Conservation (phyloP, 2,797 vertebrate genomes). For the Pangasius larnaudii region DNA sequence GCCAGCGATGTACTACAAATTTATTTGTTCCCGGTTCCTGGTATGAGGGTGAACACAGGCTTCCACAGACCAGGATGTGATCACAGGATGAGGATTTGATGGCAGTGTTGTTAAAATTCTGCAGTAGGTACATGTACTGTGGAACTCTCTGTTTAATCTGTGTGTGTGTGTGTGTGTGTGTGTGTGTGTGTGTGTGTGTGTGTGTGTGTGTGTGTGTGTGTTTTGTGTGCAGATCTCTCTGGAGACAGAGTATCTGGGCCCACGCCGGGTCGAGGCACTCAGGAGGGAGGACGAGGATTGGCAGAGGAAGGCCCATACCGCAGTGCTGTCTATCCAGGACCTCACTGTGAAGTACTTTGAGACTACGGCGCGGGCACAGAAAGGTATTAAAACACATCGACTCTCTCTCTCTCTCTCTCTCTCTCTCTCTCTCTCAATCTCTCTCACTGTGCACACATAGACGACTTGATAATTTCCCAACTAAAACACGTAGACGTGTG, state of each 20-base stretch:
- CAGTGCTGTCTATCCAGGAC: constrained; percentile 94
- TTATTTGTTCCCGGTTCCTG: too few relatives aligned
- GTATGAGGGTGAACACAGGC: neutral
- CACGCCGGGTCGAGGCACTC: constrained; percentile 90
- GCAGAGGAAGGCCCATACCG: constrained; percentile 92
- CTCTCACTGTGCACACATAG: neutral
- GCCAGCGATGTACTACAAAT: neutral
- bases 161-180: constrained; percentile 15
- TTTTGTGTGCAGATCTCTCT: constrained; percentile 84
- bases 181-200: constrained; percentile 20
- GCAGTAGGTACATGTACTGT: neutral
- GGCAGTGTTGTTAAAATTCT: neutral
- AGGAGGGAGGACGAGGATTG: constrained; percentile 92
- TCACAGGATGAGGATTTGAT: neutral
- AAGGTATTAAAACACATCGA: constrained; percentile 76
- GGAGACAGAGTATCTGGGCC: constrained; percentile 94
- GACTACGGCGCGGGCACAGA: constrained; percentile 92
- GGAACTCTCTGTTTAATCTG: neutral
- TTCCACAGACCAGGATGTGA: neutral
- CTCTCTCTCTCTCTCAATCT: neutral
- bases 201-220: constrained; percentile 13
- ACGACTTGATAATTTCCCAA: neutral
- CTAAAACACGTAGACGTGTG: neutral
- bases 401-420: neutral
- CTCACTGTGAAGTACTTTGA: constrained; percentile 98